Percentiles rank a stretch among this genome's conserved stretches.
phyloP scores from a whole-genome alignment of 2,888 invertebrate species.

The Tiphia femorata region DNA sequence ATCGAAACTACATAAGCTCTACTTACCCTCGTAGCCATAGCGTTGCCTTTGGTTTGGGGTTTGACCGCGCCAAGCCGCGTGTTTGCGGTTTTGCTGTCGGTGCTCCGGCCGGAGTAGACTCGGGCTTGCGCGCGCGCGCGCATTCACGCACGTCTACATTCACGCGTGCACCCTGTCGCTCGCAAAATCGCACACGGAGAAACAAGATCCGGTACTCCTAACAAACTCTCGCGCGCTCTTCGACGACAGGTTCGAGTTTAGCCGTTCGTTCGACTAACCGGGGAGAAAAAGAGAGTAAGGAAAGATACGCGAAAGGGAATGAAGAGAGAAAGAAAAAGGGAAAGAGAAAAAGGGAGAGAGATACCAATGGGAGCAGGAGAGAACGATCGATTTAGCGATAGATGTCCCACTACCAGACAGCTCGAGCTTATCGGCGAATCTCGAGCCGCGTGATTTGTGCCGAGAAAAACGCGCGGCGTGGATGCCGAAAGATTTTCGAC shows the following conservation, averaged over 20 bases:
- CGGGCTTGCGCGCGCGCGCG: constrained; percentile 1
- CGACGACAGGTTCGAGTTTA: constrained; percentile 37
- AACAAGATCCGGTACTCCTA: constrained; percentile 20
- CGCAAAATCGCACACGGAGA: too few relatives aligned
- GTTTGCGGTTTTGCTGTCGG: constrained; percentile 67
- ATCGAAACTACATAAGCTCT: constrained; percentile 58
- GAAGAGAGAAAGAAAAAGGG: constrained; percentile 10
- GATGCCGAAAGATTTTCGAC: constrained; percentile 12
- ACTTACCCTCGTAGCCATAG: constrained; percentile 59
- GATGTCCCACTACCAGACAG: constrained; percentile 24
- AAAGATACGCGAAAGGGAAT: too few relatives aligned
- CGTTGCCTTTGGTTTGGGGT: constrained; percentile 67
- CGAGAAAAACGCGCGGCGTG: constrained; percentile 9
- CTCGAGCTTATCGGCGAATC: constrained; percentile 21
- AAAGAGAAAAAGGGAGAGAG: background rate
- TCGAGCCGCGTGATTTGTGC: constrained; percentile 3
- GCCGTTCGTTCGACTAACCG: too few relatives aligned
- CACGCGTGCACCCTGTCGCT: constrained; percentile 16
- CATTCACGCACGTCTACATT: background rate
- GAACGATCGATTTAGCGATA: constrained; percentile 43
- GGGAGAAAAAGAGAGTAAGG: too few relatives aligned
- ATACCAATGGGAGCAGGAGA: background rate
- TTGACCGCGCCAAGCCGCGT: constrained; percentile 66
- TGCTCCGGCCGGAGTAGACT: constrained; percentile 46
- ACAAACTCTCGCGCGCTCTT: constrained; percentile 24